phyloP scores from a whole-genome alignment of 1,140 invertebrate genomes.

The Phthorimaea operculella region DNA sequence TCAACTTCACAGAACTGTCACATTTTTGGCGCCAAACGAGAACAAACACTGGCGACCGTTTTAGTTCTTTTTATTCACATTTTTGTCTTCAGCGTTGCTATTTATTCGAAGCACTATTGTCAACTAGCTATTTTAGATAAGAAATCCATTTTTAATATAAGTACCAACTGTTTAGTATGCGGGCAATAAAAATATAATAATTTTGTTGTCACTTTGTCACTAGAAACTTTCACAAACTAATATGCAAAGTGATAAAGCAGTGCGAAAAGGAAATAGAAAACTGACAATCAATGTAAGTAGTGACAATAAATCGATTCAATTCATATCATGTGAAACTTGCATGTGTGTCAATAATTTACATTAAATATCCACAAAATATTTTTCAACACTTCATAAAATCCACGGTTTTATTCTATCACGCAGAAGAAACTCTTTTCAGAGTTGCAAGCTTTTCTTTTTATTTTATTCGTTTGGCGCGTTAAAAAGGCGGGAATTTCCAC shows the following conservation, averaged over 20 bases:
- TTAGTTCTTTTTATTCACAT: background rate
- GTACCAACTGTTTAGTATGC: background rate
- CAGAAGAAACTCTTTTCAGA: no score
- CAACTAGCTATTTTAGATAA: background rate
- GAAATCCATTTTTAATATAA: background rate
- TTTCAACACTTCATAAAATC: no score
- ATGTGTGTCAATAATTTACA: background rate
- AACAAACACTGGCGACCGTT: no score
- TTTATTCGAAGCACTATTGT: background rate
- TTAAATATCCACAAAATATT: background rate
- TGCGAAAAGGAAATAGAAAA: background rate
- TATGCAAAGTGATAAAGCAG: no score
- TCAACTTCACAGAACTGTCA: background rate
- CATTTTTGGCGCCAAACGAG: background rate
- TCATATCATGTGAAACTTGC: background rate
- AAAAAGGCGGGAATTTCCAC: slow-evolving; percentile 34
- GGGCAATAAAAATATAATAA: background rate
- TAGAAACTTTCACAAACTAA: no score
- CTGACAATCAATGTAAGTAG: background rate
- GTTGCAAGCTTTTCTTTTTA: no score
- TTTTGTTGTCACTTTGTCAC: no score
- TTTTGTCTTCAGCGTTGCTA: background rate
- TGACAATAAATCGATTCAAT: slow-evolving; percentile 1
- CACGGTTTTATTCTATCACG: no score
- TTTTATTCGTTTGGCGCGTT: background rate